A percentile compares a stretch with the other conserved stretches of the same genome.
Conservation (phyloP, 2,888 invertebrate species). For the Belgica antarctica region DNA sequence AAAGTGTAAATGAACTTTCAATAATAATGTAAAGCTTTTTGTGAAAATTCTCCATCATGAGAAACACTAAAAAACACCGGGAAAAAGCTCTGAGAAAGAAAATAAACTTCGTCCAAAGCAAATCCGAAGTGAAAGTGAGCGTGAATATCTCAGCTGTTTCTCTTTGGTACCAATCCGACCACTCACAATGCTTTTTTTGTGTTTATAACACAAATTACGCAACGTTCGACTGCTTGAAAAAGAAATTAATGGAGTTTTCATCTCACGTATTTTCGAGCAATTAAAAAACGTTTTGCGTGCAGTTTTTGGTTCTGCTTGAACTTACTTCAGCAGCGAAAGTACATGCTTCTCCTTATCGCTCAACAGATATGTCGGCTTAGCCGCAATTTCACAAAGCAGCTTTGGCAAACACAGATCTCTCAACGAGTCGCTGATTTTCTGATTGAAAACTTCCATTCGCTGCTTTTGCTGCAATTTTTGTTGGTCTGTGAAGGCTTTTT, state of each 20-base stretch:
- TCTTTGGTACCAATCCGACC: background rate
- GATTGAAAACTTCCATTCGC: constrained; percentile 47
- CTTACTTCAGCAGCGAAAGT: constrained; percentile 53
- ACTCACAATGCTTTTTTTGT: background rate
- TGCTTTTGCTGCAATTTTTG: constrained; percentile 41
- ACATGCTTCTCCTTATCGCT: constrained; percentile 54
- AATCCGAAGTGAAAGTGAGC: constrained; percentile 19
- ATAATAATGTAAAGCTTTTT: too few species aligned
- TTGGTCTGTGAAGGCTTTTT: constrained; percentile 20
- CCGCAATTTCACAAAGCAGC: constrained; percentile 55
- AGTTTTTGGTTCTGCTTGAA: too few species aligned
- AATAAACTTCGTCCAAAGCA: background rate
- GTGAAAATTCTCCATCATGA: too few species aligned
- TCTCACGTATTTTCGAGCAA: background rate
- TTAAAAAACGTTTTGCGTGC: background rate
- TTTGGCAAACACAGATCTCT: constrained; percentile 55
- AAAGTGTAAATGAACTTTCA: too few species aligned
- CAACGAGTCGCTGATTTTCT: constrained; percentile 52
- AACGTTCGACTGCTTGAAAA: background rate
- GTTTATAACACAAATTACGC: background rate
- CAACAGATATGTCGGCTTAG: constrained; percentile 52
- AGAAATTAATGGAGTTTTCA: constrained; percentile 6
- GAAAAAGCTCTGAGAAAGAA: background rate
- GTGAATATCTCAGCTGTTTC: background rate
- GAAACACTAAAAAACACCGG: too few species aligned